Evolutionary conservation across 2,113 vertebrate species (phyloP), one percentile per base, ranked within the genome.

Genomic region (Trogon surrucura): DNA sequence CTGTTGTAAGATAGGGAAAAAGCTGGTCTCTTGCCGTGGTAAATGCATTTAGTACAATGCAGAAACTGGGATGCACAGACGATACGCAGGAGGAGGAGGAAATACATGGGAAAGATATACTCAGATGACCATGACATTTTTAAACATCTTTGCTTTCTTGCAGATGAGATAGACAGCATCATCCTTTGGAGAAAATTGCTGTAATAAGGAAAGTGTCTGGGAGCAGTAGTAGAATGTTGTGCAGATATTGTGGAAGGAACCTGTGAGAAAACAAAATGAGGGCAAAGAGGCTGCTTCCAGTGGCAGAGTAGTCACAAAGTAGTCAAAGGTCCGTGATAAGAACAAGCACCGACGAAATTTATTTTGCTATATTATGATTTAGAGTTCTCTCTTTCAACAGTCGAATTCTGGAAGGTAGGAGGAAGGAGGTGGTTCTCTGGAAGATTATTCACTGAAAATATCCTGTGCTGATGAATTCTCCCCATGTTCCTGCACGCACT

Each of bases 101-200:
- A n/a, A 83, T 38, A 13, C 0, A 0, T 23, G 22, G 61, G 61
- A 75, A 66, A 25, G 48, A 20, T 41, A 6, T 41, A 56, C 30
- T 50, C 41, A 41, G 27, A 53, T 87, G 29, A 64, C 70, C 2
- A 0, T 32, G 29, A 57, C 15, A 65, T 81, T 92, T 91, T 92
- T 60, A 84, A 81, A 15, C 20, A 23, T 69, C 36, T 93, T 85
- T 69, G 38, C 10, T 80, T 82, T 89, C 78, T 81, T 86, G 53
- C n/a, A 67, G 45, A 64, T 89, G 56, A 95, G 57, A 21, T 25
- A 75, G 73, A 45, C 70, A 87, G 41, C 18, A 7, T 89, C 65
- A 79, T 57, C 18, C 25, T 79, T 85, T n/a, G 53, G 29, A 75
- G 60, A 67, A 93, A 92, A 91, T 71, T 79, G 48, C 44, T 81